phyloP scores from a whole-genome alignment of 2,797 vertebrate species.

The Melanotaenia trifasciata region DNA sequence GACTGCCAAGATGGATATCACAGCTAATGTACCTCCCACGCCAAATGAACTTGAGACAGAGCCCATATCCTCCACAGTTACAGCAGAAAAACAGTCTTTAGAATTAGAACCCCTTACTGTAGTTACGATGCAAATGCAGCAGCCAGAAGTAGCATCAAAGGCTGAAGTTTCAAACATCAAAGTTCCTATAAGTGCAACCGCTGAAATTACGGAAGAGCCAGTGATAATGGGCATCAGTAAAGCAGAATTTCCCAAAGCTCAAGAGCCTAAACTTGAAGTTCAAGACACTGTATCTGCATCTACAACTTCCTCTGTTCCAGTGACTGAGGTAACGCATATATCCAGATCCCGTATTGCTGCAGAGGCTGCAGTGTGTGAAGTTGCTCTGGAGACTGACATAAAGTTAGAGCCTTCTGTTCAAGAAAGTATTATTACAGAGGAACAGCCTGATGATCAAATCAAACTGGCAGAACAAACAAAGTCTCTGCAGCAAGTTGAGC shows the following conservation, averaged over 20 bases:
- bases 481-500: conserved; percentile 40
- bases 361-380: conserved; percentile 25
- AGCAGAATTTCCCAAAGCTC: conserved; percentile 24
- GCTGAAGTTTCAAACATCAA: conserved; percentile 26
- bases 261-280: conserved; percentile 36
- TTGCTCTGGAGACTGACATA: conserved; percentile 35
- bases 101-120: conserved; percentile 19
- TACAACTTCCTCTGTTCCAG: conserved; percentile 12
- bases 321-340: conserved; percentile 22
- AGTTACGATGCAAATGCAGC: conserved; percentile 13
- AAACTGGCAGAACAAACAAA: conserved; percentile 40
- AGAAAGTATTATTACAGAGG: conserved; percentile 33
- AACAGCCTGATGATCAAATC: conserved; percentile 30
- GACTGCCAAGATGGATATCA: conserved; percentile 37
- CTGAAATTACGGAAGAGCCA: conserved; percentile 25
- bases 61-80: conserved; percentile 16
- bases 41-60: conserved; percentile 21
- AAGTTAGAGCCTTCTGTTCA: conserved; percentile 34
- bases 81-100: conserved; percentile 32
- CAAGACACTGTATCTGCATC: conserved; percentile 16
- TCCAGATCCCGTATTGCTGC: conserved; percentile 20
- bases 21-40: conserved; percentile 2
- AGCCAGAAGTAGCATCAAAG: conserved; percentile 31
- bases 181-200: conserved; percentile 18
- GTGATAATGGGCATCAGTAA: conserved; percentile 18